Percentiles rank a stretch among this genome's conserved stretches.
Evolutionary conservation across 2,888 invertebrate genomes (phyloP).

Genomic region (Aporophyla lueneburgensis): DNA sequence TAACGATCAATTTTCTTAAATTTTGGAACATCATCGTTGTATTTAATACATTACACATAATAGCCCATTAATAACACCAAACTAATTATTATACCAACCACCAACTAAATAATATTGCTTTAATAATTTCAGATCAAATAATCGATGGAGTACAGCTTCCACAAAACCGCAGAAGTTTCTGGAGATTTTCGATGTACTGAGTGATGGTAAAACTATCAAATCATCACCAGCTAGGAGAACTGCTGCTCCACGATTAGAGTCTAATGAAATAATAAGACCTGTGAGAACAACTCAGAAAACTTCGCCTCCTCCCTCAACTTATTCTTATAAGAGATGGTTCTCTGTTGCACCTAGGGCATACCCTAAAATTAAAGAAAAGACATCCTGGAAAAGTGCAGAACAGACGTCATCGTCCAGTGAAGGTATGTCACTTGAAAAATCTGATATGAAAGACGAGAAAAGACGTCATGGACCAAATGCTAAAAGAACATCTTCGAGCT

Average conservation of each 20-base stretch:
- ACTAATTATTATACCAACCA: no score
- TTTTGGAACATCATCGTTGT: background rate
- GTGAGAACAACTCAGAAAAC: background rate
- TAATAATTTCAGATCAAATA: constrained; percentile 21
- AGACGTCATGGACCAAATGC: background rate
- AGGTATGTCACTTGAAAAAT: background rate
- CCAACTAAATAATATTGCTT: constrained; percentile 8
- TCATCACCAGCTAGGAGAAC: background rate
- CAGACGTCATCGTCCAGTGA: background rate
- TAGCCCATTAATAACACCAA: background rate
- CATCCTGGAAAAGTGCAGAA: background rate
- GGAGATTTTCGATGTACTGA: background rate
- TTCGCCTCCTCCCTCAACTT: background rate
- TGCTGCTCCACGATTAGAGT: no score
- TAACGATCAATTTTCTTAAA: background rate
- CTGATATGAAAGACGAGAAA: background rate
- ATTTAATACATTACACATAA: background rate
- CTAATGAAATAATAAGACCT: background rate
- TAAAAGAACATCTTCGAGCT: background rate
- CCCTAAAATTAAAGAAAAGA: background rate
- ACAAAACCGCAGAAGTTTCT: background rate
- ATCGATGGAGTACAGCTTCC: background rate
- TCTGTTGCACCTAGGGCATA: background rate
- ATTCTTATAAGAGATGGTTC: background rate
- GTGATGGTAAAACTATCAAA: background rate